These are phyloP conservation scores for Odontocerum albicorne DNA, from an alignment of 2,888 invertebrate genomes.

Conservation along the genomic window DNA sequence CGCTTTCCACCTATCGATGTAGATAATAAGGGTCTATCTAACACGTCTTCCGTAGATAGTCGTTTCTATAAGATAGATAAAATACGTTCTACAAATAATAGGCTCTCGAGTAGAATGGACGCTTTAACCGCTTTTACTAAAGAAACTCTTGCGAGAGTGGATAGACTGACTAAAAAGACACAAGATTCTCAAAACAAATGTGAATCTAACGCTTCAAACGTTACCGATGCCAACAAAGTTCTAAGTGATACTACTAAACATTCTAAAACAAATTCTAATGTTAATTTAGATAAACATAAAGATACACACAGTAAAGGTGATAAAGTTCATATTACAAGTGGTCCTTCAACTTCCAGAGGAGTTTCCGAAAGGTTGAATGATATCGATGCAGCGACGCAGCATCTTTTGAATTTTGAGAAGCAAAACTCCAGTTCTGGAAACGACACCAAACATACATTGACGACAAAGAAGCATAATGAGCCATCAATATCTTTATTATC, in stretches of 20 bases:
- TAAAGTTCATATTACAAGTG: slow-evolving; percentile 1
- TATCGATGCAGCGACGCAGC: slow-evolving; percentile 57
- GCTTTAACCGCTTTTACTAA: slow-evolving; percentile 53
- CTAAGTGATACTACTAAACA: not conserved
- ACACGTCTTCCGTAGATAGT: slow-evolving; percentile 35
- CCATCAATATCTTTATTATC: slow-evolving; percentile 40
- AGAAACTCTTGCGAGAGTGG: slow-evolving; percentile 55
- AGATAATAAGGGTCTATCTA: slow-evolving; percentile 24
- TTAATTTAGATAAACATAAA: slow-evolving; percentile 42
- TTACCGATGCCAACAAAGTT: slow-evolving; percentile 8
- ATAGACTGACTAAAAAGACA: slow-evolving; percentile 45
- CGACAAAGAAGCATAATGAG: slow-evolving; percentile 11
- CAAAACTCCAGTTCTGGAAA: slow-evolving; percentile 57
- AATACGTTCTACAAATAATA: slow-evolving; percentile 20
- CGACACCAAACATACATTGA: slow-evolving; percentile 34
- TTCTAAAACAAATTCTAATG: slow-evolving; percentile 43
- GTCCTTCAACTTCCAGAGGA: slow-evolving; percentile 45
- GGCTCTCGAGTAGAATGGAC: slow-evolving; percentile 50
- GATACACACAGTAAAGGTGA: slow-evolving; percentile 1
- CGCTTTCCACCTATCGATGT: slow-evolving; percentile 14
- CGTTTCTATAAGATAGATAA: slow-evolving; percentile 22
- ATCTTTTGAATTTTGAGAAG: slow-evolving; percentile 58
- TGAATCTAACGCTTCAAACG: slow-evolving; percentile 7
- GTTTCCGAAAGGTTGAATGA: slow-evolving; percentile 54
- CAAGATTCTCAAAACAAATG: slow-evolving; percentile 14